phyloP scores from a whole-genome alignment of 1,140 invertebrate genomes.

The Anagrus nilaparvatae region DNA sequence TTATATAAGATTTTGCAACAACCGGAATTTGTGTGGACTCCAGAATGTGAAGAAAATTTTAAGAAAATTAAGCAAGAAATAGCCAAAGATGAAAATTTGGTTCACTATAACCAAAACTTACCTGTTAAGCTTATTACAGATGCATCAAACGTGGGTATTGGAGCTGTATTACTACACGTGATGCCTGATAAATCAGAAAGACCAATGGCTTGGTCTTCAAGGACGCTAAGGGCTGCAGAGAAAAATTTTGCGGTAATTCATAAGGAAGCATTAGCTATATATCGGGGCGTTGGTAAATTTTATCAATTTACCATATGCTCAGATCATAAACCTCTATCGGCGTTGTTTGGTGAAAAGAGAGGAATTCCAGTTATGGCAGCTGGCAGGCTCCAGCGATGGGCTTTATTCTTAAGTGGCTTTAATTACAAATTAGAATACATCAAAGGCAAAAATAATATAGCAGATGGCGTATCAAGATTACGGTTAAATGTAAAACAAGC shows the following conservation, averaged over 20 bases:
- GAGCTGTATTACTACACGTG: slow-evolving; percentile 31
- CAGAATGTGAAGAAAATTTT: no score
- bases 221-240: slow-evolving; percentile 37
- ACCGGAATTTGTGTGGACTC: no score
- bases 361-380: slow-evolving; percentile 25
- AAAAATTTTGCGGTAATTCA: slow-evolving; percentile 39
- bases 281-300: slow-evolving; percentile 37
- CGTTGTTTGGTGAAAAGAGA: slow-evolving; percentile 32
- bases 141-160: slow-evolving; percentile 11
- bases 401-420: slow-evolving; percentile 28
- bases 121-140: no score
- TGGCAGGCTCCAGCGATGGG: slow-evolving; percentile 29
- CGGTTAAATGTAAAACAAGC: no score
- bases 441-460: slow-evolving; percentile 19
- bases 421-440: slow-evolving; percentile 30
- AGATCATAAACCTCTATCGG: slow-evolving; percentile 41
- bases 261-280: slow-evolving; percentile 38
- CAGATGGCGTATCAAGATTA: no score
- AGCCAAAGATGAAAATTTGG: no score
- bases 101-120: no score
- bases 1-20: no score
- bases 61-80: no score
- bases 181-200: slow-evolving; percentile 23
- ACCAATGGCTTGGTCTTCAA: slow-evolving; percentile 38
- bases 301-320: slow-evolving; percentile 34